A percentile compares a stretch with the other conserved stretches of the same genome.
phyloP scores from a whole-genome alignment of 2,797 vertebrate genomes.

The Enteromius anoplus region DNA sequence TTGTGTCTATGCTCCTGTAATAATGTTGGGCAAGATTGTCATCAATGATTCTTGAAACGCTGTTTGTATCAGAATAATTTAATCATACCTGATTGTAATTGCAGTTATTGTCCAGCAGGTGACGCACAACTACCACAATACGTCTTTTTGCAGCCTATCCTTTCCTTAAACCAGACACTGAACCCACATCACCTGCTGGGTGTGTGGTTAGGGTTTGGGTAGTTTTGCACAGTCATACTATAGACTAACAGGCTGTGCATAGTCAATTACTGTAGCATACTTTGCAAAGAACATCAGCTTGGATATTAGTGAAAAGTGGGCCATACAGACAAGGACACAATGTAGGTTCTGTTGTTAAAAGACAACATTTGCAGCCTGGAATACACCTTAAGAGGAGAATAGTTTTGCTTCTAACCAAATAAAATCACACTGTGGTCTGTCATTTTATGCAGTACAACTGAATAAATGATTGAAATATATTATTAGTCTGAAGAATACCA shows the following conservation, averaged over 20 bases:
- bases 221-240: neutral
- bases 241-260: neutral
- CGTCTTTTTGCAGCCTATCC: neutral
- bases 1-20: neutral
- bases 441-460: no score
- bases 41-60: neutral
- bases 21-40: neutral
- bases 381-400: neutral
- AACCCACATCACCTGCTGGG: neutral
- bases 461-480: neutral
- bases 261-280: neutral
- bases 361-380: neutral
- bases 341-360: neutral
- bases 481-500: neutral
- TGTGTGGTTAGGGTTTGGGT: neutral
- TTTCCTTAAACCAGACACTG: neutral
- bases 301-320: neutral
- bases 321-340: neutral
- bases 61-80: neutral
- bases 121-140: neutral
- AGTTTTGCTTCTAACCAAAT: neutral
- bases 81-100: neutral
- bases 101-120: constrained; percentile 14
- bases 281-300: neutral
- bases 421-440: no score